phyloP scores from a whole-genome alignment of 2,888 invertebrate genomes.

The Nemoura dubitans region DNA sequence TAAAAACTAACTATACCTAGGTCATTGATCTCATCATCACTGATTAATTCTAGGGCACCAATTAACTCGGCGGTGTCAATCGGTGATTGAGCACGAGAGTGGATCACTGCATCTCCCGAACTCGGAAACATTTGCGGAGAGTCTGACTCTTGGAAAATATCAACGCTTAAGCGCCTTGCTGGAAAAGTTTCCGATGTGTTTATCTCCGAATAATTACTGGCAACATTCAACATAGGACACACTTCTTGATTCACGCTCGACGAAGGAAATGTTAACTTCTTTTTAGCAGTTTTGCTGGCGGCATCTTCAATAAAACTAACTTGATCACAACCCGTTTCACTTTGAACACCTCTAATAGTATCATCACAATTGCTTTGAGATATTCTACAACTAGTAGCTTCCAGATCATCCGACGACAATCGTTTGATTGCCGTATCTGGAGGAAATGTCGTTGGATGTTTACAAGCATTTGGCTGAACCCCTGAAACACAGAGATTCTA shows the following conservation, averaged over 20 bases:
- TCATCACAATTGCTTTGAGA: background rate
- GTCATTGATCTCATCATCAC: constrained; percentile 14
- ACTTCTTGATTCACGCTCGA: background rate
- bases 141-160: constrained; percentile 5
- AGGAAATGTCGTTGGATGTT: background rate
- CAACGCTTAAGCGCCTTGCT: constrained; percentile 8
- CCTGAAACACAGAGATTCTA: constrained; percentile 30
- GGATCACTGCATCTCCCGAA: background rate
- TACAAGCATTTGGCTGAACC: background rate
- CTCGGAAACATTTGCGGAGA: constrained; percentile 5
- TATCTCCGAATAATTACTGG: constrained; percentile 25
- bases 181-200: background rate
- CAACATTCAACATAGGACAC: background rate
- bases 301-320: background rate
- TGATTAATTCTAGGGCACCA: background rate
- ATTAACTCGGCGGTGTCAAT: background rate
- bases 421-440: background rate
- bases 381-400: background rate
- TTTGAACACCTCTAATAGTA: background rate
- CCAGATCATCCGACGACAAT: background rate
- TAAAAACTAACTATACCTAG: constrained; percentile 31
- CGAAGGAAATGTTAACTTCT: constrained; percentile 22
- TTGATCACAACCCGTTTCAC: constrained; percentile 7
- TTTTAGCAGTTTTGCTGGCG: constrained; percentile 18
- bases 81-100: background rate